Evolutionary conservation across 2,888 invertebrate genomes (phyloP), one percentile per base, ranked within the genome.

Genomic region (Drosophila birchii): DNA sequence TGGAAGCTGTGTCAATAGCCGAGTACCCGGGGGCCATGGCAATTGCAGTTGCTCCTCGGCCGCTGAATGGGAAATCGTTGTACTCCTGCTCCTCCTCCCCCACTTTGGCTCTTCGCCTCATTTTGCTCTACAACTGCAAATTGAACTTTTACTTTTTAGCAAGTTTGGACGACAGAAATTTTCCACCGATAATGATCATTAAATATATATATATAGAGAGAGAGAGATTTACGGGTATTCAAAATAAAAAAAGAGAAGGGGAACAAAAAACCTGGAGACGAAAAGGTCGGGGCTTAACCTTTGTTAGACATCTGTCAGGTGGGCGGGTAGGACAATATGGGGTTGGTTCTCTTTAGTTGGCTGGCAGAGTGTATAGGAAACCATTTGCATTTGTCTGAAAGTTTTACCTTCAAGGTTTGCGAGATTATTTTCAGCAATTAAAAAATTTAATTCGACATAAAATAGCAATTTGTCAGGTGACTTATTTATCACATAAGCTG

Each of bases 101-200:
- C 47, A 29, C 49, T 66, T 18, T n/a, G 23, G 3, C 23, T 36
- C 16, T 18, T 8, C 39, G n/a, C 12, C 29, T 34, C 41, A 45
- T 41, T 12, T 32, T 32, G 11, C 39, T 34, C 23, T 47, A 29
- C 56, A 59, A 64, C 72, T 67, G 61, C 51, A 82, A 82, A 78
- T 76, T 75, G 69, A 81, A 83, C 75, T 86, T 86, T 80, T 83
- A 69, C 76, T 78, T 83, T 83, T 78, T 47, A 34, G 45, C 63
- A 45, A 69, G 55, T 76, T 75, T 63, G 53, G 63, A 18, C 49
- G 47, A 58, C 41, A 16, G 34, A 49, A 49, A 73, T 45, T 63
- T 54, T 54, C 43, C 49, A 43, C 29, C 57, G 34, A 55, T 54
- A 74, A 73, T 74, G 74, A 63, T 73, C 73, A 59, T 73, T 62